Evolutionary conservation across 2,797 vertebrate genomes (phyloP), one percentile per base, ranked within the genome.

Genomic region (Lindbergichthys nudifrons): DNA sequence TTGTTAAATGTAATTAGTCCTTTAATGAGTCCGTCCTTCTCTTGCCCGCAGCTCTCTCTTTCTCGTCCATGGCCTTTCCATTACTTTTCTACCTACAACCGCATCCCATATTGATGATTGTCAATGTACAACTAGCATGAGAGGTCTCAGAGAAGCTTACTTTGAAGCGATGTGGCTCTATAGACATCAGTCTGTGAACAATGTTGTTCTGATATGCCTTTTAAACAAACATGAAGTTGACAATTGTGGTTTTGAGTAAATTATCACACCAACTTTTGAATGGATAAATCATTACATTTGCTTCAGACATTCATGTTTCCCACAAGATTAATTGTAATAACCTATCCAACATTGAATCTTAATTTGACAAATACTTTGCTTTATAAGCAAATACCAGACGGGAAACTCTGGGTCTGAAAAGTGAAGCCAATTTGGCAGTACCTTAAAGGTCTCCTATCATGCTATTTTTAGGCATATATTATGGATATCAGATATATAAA

Each of bases 1-100:
- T 76, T 54, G 19, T 57, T 79, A 70, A 54, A 81, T 60, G 64
- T 2, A 45, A 48, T 85, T 82, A 73, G 3, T 13, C 11, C 58
- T 65, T 70, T 2, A 45, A 48, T 85, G 79, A 73, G 3, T 13
- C 11, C 54, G 62, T 72, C 36, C 53, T 59, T 58, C 64, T 41
- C 45, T 16, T 74, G 58, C 19, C 64, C 59, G 81, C 45, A 70
- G 21, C 32, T 15, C n/a, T 72, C 21, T 8, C 18, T 51, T 61
- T 23, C 10, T 47, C 15, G 51, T 14, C n/a, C 23, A 23, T 1
- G 1, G 13, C 42, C 41, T 41, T 58, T 52, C 39, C 12, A 10
- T 63, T 19, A 10, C 10, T 30, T 47, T 18, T 64, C 26, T 1
- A 46, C 39, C 39, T 18, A 5, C 11, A 13, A 10, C 56, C 23